These are phyloP conservation scores for Alouatta palliata DNA, from an alignment of 2,113 vertebrate genomes.

Conservation along the genomic window DNA sequence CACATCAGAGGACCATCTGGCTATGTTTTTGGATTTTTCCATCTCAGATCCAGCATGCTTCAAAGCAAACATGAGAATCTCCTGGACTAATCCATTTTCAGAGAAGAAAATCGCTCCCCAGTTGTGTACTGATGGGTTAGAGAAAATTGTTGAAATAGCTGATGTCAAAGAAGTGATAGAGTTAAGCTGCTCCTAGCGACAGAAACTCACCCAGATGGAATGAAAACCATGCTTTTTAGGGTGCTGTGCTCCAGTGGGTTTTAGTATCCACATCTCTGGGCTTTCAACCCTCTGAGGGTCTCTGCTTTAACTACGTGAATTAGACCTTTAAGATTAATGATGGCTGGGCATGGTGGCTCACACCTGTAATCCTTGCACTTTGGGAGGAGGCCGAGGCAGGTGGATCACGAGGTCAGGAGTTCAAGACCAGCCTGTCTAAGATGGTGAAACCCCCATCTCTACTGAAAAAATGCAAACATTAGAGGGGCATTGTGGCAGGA, in stretches of 20 bases:
- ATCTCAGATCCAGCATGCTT: neutral
- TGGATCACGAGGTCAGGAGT: too few relatives aligned
- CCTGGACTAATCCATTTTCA: neutral
- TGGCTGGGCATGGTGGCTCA: too few relatives aligned
- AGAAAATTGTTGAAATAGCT: neutral
- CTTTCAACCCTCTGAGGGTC: neutral
- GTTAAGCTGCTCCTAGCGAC: neutral
- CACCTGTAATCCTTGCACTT: too few relatives aligned
- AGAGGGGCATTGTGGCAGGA: too few relatives aligned
- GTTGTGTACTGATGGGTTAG: neutral
- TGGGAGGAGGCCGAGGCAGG: too few relatives aligned
- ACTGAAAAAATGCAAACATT: too few relatives aligned
- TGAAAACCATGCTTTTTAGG: neutral
- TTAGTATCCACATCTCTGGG: neutral
- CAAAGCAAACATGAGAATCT: neutral
- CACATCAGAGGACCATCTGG: neutral
- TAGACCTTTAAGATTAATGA: neutral
- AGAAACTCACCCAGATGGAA: neutral
- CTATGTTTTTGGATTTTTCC: neutral
- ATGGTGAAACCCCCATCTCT: too few relatives aligned
- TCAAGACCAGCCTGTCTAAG: too few relatives aligned
- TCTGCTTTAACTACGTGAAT: neutral
- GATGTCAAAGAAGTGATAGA: neutral
- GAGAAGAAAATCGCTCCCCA: neutral
- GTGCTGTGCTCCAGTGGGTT: neutral